Conservation (phyloP, 2,113 vertebrate genomes). For the Sinocyclocheilus anshuiensis region DNA sequence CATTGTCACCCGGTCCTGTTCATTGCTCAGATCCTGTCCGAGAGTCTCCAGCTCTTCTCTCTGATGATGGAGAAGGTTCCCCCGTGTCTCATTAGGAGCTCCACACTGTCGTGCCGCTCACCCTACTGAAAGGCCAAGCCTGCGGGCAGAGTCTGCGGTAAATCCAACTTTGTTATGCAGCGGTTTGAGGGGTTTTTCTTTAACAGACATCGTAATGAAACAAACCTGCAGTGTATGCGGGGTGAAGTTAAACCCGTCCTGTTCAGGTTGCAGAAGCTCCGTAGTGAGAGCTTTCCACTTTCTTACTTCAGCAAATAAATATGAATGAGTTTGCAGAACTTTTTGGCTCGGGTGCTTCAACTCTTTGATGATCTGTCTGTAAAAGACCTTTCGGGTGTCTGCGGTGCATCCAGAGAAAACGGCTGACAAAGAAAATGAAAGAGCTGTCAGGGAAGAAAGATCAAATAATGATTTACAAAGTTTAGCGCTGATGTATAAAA, state of each 20-base stretch:
- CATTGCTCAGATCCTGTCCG: neutral
- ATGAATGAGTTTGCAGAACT: slow-evolving; percentile 1
- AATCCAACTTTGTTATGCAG: neutral
- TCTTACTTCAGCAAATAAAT: slow-evolving; percentile 24
- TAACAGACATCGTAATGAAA: slow-evolving; percentile 5
- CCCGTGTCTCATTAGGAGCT: slow-evolving; percentile 68
- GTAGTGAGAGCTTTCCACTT: slow-evolving; percentile 9
- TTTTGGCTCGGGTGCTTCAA: neutral
- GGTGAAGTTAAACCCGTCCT: neutral
- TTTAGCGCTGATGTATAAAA: slow-evolving; percentile 6
- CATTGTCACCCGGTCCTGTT: neutral
- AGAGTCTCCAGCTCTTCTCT: slow-evolving; percentile 3
- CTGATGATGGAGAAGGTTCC: slow-evolving; percentile 39
- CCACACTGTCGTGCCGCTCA: slow-evolving; percentile 45
- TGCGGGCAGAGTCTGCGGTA: slow-evolving; percentile 57
- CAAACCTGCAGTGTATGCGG: slow-evolving; percentile 35
- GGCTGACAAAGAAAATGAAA: slow-evolving; percentile 44
- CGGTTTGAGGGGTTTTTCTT: neutral
- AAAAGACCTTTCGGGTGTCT: slow-evolving; percentile 5
- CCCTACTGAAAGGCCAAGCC: slow-evolving; percentile 56
- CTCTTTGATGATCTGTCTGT: slow-evolving; percentile 25
- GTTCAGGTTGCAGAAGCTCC: neutral
- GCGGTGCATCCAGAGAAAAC: neutral
- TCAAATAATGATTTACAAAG: slow-evolving; percentile 39
- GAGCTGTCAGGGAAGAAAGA: slow-evolving; percentile 11